These are phyloP conservation scores for Ochropleura plecta DNA, from an alignment of 2,888 invertebrate species.

Conservation along the genomic window DNA sequence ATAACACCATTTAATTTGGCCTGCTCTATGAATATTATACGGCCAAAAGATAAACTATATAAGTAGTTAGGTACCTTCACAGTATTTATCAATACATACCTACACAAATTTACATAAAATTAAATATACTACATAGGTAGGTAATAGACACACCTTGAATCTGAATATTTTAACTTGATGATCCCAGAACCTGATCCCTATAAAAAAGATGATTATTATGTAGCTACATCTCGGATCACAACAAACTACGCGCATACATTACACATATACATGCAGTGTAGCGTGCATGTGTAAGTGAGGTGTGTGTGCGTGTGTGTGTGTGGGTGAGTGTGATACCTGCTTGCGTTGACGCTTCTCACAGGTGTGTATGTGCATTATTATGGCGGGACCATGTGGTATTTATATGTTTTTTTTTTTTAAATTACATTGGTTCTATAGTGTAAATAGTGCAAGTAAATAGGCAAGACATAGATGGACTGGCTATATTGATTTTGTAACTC, in stretches of 20 bases:
- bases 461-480: too few species aligned
- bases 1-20: background rate
- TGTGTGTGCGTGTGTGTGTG: conserved; percentile 27
- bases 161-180: conserved; percentile 11
- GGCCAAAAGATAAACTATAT: background rate
- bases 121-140: background rate
- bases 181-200: conserved; percentile 30
- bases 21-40: background rate
- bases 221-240: conserved; percentile 45
- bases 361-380: conserved; percentile 44
- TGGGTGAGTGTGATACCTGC: conserved; percentile 60
- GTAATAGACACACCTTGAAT: background rate
- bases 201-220: conserved; percentile 43
- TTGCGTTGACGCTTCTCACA: conserved; percentile 60
- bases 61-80: background rate
- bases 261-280: conserved; percentile 8
- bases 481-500: too few species aligned
- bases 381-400: conserved; percentile 28
- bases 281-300: conserved; percentile 6
- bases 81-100: background rate
- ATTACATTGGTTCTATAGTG: background rate
- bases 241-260: conserved; percentile 55
- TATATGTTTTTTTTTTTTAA: background rate
- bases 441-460: too few species aligned
- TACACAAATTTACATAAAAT: too few species aligned